These are phyloP conservation scores for Tenebrosternarchus preto DNA, from an alignment of 2,113 vertebrate genomes.

Conservation along the genomic window DNA sequence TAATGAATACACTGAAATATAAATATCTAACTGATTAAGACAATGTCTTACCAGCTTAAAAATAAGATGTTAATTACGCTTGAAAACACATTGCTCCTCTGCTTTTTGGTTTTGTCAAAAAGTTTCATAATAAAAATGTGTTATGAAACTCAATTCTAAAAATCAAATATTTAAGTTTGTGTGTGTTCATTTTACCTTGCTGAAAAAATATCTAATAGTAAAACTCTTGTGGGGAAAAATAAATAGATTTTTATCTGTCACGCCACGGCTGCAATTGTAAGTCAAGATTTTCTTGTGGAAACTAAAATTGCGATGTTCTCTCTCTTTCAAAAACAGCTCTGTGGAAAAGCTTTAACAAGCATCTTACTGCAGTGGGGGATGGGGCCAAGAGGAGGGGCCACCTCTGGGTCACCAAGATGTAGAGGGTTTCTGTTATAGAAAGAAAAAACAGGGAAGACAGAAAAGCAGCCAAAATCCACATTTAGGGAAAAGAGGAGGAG, in stretches of 20 bases:
- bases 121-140: not conserved
- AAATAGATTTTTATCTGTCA: no score
- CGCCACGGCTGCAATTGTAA: no score
- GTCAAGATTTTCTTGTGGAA: no score
- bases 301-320: no score
- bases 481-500: constrained; percentile 62
- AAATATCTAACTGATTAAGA: constrained; percentile 24
- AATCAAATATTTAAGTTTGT: constrained; percentile 12
- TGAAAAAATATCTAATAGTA: no score
- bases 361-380: constrained; percentile 55
- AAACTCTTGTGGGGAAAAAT: no score
- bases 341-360: constrained; percentile 62
- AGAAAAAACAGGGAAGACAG: constrained; percentile 68
- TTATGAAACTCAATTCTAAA: not conserved
- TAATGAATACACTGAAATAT: constrained; percentile 17
- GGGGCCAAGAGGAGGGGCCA: constrained; percentile 51
- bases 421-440: constrained; percentile 38
- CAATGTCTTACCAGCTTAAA: not conserved
- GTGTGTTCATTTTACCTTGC: constrained; percentile 13
- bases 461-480: constrained; percentile 68
- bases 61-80: constrained; percentile 9
- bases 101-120: no score
- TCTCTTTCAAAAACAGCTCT: constrained; percentile 40
- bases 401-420: no score
- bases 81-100: no score